Percentiles rank a stretch among this genome's conserved stretches.
Evolutionary conservation across 2,797 vertebrate genomes (phyloP).

Genomic region (Leptatherina wallacei): DNA sequence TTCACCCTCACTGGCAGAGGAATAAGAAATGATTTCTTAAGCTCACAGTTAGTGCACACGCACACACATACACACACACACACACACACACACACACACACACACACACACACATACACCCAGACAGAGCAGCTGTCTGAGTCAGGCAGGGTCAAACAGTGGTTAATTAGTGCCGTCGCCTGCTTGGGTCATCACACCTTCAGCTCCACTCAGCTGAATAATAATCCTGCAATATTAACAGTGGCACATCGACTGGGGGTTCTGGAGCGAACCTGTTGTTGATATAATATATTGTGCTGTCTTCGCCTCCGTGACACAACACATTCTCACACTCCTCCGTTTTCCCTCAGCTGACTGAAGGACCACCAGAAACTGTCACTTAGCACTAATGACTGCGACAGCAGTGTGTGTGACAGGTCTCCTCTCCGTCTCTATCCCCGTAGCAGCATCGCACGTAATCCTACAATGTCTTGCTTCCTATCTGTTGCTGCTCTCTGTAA

Average conservation of each 20-base stretch:
- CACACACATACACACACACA: constrained; percentile 35
- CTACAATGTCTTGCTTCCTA: constrained; percentile 44
- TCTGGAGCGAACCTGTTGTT: constrained; percentile 77
- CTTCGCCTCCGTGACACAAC: constrained; percentile 56
- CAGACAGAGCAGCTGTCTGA: constrained; percentile 74
- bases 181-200: constrained; percentile 78
- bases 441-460: constrained; percentile 57
- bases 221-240: constrained; percentile 78
- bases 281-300: constrained; percentile 67
- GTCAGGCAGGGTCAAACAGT: constrained; percentile 77
- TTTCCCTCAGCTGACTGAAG: constrained; percentile 50
- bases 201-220: constrained; percentile 73
- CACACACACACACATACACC: constrained; percentile 43
- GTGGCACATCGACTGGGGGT: constrained; percentile 60
- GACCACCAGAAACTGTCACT: constrained; percentile 76
- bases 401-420: constrained; percentile 69
- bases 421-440: constrained; percentile 60
- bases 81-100: too few species aligned
- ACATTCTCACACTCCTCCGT: constrained; percentile 42
- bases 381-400: constrained; percentile 76
- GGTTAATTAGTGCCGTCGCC: constrained; percentile 82
- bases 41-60: constrained; percentile 24
- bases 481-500: constrained; percentile 64
- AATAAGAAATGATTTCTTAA: constrained; percentile 51
- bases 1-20: constrained; percentile 46